These are phyloP conservation scores for Sebastes trivittatus DNA, from an alignment of 2,797 vertebrate species.

Conservation along the genomic window DNA sequence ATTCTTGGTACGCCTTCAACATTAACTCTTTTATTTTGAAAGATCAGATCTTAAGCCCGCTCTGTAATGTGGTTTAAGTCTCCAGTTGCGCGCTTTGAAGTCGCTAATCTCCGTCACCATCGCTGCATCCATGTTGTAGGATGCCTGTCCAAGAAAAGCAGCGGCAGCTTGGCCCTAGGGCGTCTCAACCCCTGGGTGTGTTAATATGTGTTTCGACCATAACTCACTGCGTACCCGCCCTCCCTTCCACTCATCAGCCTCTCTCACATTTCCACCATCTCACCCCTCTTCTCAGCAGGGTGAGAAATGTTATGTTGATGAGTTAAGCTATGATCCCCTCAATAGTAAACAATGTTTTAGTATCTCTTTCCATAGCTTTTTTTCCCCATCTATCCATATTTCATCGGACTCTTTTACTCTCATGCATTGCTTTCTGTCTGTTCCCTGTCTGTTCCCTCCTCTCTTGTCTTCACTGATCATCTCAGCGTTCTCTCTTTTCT, in stretches of 20 bases:
- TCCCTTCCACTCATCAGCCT: constrained; percentile 15
- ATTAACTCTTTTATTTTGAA: constrained; percentile 51
- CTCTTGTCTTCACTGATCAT: not conserved
- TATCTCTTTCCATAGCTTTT: not conserved
- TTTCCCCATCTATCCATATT: not conserved
- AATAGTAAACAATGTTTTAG: constrained; percentile 16
- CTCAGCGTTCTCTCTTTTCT: not conserved
- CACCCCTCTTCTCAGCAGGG: constrained; percentile 7
- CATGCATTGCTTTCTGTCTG: not conserved
- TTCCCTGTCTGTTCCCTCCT: not conserved
- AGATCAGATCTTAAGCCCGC: constrained; percentile 56
- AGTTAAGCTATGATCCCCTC: not conserved
- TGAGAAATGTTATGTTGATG: constrained; percentile 22
- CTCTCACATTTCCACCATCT: constrained; percentile 35
- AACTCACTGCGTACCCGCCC: constrained; percentile 33
- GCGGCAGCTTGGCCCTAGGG: constrained; percentile 44
- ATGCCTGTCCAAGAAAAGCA: constrained; percentile 72
- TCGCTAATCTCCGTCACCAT: constrained; percentile 70
- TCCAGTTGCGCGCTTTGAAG: constrained; percentile 62
- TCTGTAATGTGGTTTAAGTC: constrained; percentile 58
- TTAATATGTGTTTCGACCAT: constrained; percentile 49
- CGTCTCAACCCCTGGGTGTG: constrained; percentile 48
- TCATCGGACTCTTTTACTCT: not conserved
- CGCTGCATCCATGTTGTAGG: constrained; percentile 42
- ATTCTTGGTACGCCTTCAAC: constrained; percentile 32